Conservation (phyloP, 2,888 invertebrate genomes). For the Maniola hyperantus region DNA sequence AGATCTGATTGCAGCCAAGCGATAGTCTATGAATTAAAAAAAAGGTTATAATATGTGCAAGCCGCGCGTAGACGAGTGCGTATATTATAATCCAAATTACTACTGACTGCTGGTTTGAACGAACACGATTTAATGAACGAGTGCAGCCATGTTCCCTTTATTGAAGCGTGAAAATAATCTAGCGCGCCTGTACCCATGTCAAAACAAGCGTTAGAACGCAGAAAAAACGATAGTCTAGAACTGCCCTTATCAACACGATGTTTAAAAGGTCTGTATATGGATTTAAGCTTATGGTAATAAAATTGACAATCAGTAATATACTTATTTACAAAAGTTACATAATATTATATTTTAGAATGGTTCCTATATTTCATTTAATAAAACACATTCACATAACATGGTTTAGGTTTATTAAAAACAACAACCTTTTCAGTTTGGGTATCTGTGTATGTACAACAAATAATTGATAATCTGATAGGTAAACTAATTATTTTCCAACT, state of each 20-base stretch:
- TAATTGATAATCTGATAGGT: background rate
- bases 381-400: conserved; percentile 16
- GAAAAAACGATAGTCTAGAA: too few relatives aligned
- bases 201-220: too few relatives aligned
- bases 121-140: too few relatives aligned
- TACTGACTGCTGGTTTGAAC: too few relatives aligned
- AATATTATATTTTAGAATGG: background rate
- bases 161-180: too few relatives aligned
- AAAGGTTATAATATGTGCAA: too few relatives aligned
- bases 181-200: too few relatives aligned
- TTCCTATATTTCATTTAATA: background rate
- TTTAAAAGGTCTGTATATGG: background rate
- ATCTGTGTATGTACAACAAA: background rate
- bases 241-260: background rate
- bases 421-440: background rate
- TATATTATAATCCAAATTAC: too few relatives aligned
- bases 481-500: background rate
- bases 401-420: conserved; percentile 3
- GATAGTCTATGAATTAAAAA: too few relatives aligned
- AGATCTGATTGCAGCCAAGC: too few relatives aligned
- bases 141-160: too few relatives aligned
- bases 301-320: background rate
- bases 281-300: background rate
- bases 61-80: too few relatives aligned
- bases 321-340: background rate